Conservation (phyloP, 2,797 vertebrate species). For the Galagoides demidoff region DNA sequence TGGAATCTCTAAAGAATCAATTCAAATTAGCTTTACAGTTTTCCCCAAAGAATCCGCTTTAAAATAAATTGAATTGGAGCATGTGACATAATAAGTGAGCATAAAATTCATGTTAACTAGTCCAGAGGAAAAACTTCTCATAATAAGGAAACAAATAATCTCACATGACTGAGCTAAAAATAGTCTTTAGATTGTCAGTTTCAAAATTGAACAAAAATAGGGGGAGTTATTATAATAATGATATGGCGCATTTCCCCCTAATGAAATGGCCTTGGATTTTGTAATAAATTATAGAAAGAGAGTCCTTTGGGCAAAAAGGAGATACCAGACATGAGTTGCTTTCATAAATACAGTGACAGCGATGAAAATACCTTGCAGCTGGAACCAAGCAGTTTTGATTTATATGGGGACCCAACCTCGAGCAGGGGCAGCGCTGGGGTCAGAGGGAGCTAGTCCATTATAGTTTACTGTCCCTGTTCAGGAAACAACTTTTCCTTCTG, state of each 20-base stretch:
- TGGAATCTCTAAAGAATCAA: slow-evolving; percentile 89
- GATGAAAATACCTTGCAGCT: neutral
- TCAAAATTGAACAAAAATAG: slow-evolving; percentile 78
- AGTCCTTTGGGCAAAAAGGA: slow-evolving; percentile 67
- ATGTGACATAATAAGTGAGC: slow-evolving; percentile 85
- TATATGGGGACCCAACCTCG: accelerated
- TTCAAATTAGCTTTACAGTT: slow-evolving; percentile 89
- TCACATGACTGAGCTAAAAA: slow-evolving; percentile 87
- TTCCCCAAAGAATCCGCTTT: slow-evolving; percentile 87
- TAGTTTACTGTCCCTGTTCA: accelerated
- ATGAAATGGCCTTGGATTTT: slow-evolving; percentile 75
- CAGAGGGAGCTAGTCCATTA: accelerated
- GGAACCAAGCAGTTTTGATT: neutral
- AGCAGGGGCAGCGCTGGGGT: accelerated
- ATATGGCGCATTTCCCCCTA: slow-evolving; percentile 69
- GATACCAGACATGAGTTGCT: slow-evolving; percentile 48
- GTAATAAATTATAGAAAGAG: slow-evolving; percentile 68
- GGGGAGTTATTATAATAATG: slow-evolving; percentile 69
- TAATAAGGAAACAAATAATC: slow-evolving; percentile 88
- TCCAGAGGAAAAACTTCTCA: slow-evolving; percentile 85
- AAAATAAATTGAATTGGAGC: slow-evolving; percentile 89
- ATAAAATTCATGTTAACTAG: slow-evolving; percentile 86
- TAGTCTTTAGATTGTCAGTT: slow-evolving; percentile 84
- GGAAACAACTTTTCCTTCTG: neutral
- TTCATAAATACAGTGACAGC: slow-evolving; percentile 40